These are phyloP conservation scores for Corythoichthys haematopterus DNA, from an alignment of 2,113 vertebrate species.

Conservation along the genomic window DNA sequence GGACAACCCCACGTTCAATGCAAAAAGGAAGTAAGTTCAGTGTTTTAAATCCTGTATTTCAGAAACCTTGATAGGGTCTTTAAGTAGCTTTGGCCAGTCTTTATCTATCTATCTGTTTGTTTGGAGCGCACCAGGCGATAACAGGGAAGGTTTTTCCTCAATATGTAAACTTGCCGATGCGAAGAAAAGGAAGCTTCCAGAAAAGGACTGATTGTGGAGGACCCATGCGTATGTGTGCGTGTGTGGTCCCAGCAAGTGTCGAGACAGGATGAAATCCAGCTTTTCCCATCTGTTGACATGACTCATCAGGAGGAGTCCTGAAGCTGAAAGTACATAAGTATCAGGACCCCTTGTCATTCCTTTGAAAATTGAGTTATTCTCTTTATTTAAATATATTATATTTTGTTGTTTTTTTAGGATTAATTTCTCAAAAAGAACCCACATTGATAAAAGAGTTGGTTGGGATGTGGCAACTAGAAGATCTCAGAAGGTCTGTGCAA, in stretches of 20 bases:
- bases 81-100: not conserved
- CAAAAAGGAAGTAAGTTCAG: not conserved
- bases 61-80: not conserved
- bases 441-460: not conserved
- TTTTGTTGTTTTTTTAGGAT: not conserved
- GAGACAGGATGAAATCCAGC: conserved; percentile 43
- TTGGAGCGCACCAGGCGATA: conserved; percentile 23
- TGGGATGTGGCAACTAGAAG: not conserved
- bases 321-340: not conserved
- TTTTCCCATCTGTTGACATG: conserved; percentile 51
- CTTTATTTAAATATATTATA: not conserved
- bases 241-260: conserved; percentile 34
- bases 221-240: conserved; percentile 3
- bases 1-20: too few species aligned
- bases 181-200: conserved; percentile 14
- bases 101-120: not conserved
- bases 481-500: not conserved
- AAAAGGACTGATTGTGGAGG: conserved; percentile 32
- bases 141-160: conserved; percentile 9
- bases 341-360: not conserved
- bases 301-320: conserved; percentile 38
- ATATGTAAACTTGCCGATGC: conserved; percentile 26
- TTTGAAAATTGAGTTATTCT: not conserved
- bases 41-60: not conserved
- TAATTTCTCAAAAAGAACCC: not conserved